phyloP scores from a whole-genome alignment of 2,113 vertebrate species.

The Dinomys branickii region DNA sequence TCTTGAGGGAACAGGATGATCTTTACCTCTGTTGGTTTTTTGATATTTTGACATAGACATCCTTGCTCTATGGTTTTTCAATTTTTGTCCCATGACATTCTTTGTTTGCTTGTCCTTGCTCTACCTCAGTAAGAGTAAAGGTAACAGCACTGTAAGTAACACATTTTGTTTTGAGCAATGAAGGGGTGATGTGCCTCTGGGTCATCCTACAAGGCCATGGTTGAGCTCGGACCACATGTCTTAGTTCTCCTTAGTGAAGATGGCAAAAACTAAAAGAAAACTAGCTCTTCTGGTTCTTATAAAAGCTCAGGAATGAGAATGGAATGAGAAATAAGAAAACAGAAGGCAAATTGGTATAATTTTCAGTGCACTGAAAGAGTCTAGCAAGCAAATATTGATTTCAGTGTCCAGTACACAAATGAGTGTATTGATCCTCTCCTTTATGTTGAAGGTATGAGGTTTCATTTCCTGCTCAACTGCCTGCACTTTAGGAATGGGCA shows the following conservation, averaged over 20 bases:
- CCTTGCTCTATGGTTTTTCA: neutral
- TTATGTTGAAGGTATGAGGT: neutral
- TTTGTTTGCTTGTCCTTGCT: neutral
- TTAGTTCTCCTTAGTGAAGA: neutral
- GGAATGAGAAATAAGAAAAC: slow-evolving; percentile 35
- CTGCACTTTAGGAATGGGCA: neutral
- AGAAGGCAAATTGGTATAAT: neutral
- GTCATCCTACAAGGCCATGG: neutral
- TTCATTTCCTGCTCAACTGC: slow-evolving; percentile 28
- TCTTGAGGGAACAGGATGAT: neutral
- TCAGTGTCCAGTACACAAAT: neutral
- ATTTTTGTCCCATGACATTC: neutral
- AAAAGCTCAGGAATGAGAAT: neutral
- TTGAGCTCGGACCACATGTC: neutral
- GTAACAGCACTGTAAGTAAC: neutral
- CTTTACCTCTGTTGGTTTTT: neutral
- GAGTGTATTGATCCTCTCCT: neutral
- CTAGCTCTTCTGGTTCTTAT: neutral
- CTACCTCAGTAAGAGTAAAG: neutral
- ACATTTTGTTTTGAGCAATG: rapidly evolving
- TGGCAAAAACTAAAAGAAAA: neutral
- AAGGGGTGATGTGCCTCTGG: neutral
- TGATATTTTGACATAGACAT: neutral
- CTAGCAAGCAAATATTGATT: neutral
- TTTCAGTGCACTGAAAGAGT: neutral